Conservation (phyloP, 1,140 invertebrate species). For the Sycobia sp. region DNA sequence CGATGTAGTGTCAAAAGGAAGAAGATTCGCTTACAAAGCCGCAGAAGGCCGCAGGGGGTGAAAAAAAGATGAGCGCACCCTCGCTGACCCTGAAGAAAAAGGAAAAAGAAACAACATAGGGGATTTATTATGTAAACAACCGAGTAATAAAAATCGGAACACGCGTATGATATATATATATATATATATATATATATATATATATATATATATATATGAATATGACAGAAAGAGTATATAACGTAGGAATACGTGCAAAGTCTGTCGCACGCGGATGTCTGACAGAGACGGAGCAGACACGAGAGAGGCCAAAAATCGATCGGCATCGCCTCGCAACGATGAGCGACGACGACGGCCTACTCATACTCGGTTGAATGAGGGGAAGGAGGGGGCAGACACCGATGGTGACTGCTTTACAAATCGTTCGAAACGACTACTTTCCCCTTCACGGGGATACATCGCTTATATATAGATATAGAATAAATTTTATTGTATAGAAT, state of each 20-base stretch:
- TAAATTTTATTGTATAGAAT: not conserved
- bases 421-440: not conserved
- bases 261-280: too few species aligned
- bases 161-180: not conserved
- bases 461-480: too few species aligned
- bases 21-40: too few species aligned
- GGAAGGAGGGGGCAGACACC: not conserved
- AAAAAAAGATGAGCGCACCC: too few species aligned
- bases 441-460: too few species aligned
- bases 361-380: too few species aligned
- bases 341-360: not conserved
- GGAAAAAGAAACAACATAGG: not conserved
- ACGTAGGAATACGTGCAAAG: not conserved
- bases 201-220: not conserved
- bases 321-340: not conserved
- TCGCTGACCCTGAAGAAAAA: slow-evolving; percentile 1
- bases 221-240: not conserved
- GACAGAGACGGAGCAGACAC: not conserved
- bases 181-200: too few species aligned
- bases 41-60: too few species aligned
- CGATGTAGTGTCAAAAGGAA: too few species aligned
- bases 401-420: not conserved
- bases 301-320: slow-evolving; percentile 31
- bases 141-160: not conserved
- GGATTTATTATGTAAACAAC: not conserved